Percentiles rank a stretch among this genome's conserved stretches.
These are phyloP conservation scores for Metaphire vulgaris DNA, from an alignment of 1,140 invertebrate species.

Conservation along the genomic window DNA sequence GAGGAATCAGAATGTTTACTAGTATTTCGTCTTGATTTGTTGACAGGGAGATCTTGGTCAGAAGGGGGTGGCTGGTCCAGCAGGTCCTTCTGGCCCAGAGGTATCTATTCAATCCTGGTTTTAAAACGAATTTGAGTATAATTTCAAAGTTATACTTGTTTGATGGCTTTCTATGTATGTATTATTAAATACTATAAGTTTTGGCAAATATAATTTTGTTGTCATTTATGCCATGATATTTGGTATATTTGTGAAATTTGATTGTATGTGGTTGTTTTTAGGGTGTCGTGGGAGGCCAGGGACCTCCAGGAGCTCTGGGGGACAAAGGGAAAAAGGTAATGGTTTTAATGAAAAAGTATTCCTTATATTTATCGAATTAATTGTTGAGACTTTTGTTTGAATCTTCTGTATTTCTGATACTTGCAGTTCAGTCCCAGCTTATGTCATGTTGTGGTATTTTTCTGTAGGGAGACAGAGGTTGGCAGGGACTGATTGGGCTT, in stretches of 20 bases:
- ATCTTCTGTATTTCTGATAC: neutral
- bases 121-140: no score
- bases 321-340: conserved; percentile 24
- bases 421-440: neutral
- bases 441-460: neutral
- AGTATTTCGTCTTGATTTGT: neutral
- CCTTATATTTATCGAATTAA: neutral
- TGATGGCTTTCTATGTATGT: neutral
- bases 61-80: conserved; percentile 12
- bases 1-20: neutral
- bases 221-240: neutral
- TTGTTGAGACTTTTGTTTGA: neutral
- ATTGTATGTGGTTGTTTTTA: neutral
- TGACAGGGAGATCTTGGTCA: conserved; percentile 10
- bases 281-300: conserved; percentile 10
- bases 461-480: conserved; percentile 18
- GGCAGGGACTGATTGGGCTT: conserved; percentile 11
- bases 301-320: conserved; percentile 10
- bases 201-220: neutral
- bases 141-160: neutral
- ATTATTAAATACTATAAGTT: neutral
- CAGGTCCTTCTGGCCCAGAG: conserved; percentile 6
- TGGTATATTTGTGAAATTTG: neutral
- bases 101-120: no score
- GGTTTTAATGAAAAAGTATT: neutral